Percentiles rank a stretch among this genome's conserved stretches.
These are phyloP conservation scores for Serrognathus titanus DNA, from an alignment of 2,888 invertebrate species.

Conservation along the genomic window DNA sequence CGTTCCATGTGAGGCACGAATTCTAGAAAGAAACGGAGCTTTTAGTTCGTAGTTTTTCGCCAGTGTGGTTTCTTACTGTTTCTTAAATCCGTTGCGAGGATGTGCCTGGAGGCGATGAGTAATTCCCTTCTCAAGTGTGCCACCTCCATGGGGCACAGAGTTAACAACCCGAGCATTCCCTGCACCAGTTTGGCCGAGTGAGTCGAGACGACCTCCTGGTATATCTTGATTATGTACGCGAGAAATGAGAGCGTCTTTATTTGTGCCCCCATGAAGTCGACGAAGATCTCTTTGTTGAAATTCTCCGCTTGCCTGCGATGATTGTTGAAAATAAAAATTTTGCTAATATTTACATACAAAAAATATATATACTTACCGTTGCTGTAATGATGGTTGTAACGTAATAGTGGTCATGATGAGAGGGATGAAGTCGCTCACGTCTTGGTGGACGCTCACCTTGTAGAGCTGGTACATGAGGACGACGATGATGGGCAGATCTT, in stretches of 20 bases:
- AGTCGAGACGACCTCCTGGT: constrained; percentile 77
- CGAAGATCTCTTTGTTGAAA: constrained; percentile 96
- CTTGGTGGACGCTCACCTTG: constrained; percentile 91
- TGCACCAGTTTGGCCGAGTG: constrained; percentile 83
- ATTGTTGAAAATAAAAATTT: background rate
- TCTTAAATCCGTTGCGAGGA: constrained; percentile 89
- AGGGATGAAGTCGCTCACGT: constrained; percentile 94
- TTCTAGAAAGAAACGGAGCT: constrained; percentile 55
- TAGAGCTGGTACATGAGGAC: constrained; percentile 98
- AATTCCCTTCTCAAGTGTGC: constrained; percentile 91
- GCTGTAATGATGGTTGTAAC: constrained; percentile 78
- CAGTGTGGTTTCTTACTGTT: constrained; percentile 57
- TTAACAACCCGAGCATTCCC: constrained; percentile 86
- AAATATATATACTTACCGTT: constrained; percentile 58
- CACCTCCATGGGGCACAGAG: constrained; percentile 91
- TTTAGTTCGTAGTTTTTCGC: background rate
- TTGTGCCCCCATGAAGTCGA: constrained; percentile 98
- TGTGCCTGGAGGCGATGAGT: constrained; percentile 92
- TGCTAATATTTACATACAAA: too few species aligned
- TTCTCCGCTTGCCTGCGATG: constrained; percentile 66
- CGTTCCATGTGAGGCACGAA: constrained; percentile 94
- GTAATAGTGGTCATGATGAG: constrained; percentile 94
- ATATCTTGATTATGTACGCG: constrained; percentile 91
- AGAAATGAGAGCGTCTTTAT: constrained; percentile 95
- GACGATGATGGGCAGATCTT: constrained; percentile 95